Conservation (phyloP, 2,888 invertebrate genomes). For the Quadriops clusia region DNA sequence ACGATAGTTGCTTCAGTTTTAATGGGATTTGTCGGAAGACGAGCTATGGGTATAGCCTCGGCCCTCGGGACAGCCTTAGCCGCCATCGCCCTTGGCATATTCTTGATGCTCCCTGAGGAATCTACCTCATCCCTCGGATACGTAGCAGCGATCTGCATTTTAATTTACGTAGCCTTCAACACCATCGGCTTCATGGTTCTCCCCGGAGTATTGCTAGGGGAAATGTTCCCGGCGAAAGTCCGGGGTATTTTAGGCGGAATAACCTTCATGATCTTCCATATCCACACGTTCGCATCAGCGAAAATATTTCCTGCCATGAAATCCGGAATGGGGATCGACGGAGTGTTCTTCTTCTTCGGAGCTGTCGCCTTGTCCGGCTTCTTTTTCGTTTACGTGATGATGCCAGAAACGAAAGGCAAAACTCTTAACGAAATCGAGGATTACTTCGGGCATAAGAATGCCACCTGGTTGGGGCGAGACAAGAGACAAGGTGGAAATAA, state of each 20-base stretch:
- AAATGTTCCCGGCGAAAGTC: slow-evolving; percentile 60
- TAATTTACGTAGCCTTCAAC: slow-evolving; percentile 62
- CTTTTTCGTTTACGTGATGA: slow-evolving; percentile 50
- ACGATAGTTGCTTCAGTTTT: slow-evolving; percentile 54
- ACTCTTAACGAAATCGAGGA: slow-evolving; percentile 64
- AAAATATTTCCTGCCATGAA: slow-evolving; percentile 59
- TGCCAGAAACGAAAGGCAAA: slow-evolving; percentile 65
- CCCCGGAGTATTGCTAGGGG: slow-evolving; percentile 65
- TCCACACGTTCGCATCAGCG: slow-evolving; percentile 53
- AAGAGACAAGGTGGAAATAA: too few relatives aligned
- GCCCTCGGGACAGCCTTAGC: slow-evolving; percentile 55
- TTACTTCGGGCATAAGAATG: slow-evolving; percentile 57
- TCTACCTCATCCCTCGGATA: slow-evolving; percentile 24
- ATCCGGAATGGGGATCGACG: slow-evolving; percentile 46
- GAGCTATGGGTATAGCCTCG: slow-evolving; percentile 53
- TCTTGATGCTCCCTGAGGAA: slow-evolving; percentile 34
- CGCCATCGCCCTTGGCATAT: slow-evolving; percentile 47
- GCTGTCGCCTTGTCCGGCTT: slow-evolving; percentile 49
- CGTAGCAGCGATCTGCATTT: slow-evolving; percentile 40
- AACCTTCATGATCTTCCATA: slow-evolving; percentile 60
- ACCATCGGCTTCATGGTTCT: slow-evolving; percentile 62
- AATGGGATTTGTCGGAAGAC: slow-evolving; percentile 50
- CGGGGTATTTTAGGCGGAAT: slow-evolving; percentile 63
- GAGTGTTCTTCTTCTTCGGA: slow-evolving; percentile 61
- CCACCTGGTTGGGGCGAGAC: too few relatives aligned